These are phyloP conservation scores for Muscicapa adusta DNA, from an alignment of 2,113 vertebrate genomes.

Conservation along the genomic window DNA sequence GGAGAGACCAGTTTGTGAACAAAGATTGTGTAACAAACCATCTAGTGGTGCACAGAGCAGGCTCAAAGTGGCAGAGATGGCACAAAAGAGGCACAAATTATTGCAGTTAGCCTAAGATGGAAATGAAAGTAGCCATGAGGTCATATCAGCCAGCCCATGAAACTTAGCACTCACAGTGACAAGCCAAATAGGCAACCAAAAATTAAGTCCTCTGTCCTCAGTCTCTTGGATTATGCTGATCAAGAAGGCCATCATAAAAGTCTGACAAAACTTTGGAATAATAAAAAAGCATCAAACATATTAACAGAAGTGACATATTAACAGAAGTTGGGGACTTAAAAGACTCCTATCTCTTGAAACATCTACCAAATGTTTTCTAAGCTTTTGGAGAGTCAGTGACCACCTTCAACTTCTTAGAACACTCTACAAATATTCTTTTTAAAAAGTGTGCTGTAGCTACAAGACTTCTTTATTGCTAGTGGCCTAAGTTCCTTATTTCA, in stretches of 20 bases:
- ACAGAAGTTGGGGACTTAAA: neutral
- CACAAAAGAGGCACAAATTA: neutral
- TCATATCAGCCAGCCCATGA: neutral
- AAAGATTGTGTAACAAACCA: neutral
- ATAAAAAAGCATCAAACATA: neutral
- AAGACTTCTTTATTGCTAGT: neutral
- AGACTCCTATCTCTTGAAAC: neutral
- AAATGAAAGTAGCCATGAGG: neutral
- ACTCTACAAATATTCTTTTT: neutral
- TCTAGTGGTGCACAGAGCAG: neutral
- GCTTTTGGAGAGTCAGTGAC: neutral
- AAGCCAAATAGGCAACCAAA: neutral
- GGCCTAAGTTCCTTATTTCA: neutral
- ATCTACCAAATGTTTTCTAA: neutral
- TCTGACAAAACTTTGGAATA: neutral
- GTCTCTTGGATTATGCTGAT: neutral
- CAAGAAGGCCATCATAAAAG: neutral
- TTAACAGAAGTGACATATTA: neutral
- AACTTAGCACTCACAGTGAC: neutral
- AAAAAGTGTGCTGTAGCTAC: neutral
- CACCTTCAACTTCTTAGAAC: neutral
- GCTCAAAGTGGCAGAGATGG: neutral
- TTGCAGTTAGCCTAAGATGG: neutral
- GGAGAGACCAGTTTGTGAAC: neutral
- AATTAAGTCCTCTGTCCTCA: neutral